phyloP scores from a whole-genome alignment of 2,797 vertebrate species.

The Anabas testudineus region DNA sequence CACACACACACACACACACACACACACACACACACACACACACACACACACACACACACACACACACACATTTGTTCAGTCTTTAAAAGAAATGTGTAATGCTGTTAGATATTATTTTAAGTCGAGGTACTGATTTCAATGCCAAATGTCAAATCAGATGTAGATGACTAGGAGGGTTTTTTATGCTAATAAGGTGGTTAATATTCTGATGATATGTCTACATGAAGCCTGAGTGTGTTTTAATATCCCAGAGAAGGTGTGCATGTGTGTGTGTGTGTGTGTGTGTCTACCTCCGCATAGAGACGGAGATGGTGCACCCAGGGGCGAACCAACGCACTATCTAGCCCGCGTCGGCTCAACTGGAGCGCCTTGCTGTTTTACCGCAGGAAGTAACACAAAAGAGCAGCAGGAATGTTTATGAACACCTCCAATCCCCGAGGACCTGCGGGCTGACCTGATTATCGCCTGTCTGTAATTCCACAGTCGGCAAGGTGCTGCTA shows the following conservation, averaged over 20 bases:
- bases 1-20: conserved; percentile 31
- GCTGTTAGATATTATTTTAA: conserved; percentile 86
- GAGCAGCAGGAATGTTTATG: conserved; percentile 85
- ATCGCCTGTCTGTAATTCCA: conserved; percentile 87
- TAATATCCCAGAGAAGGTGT: conserved; percentile 81
- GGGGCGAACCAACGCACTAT: conserved; percentile 66
- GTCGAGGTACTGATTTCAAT: conserved; percentile 82
- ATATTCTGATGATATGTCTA: conserved; percentile 86
- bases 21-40: conserved; percentile 31
- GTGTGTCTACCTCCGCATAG: conserved; percentile 60
- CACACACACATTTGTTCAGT: conserved; percentile 59
- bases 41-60: conserved; percentile 23
- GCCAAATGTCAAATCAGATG: conserved; percentile 86
- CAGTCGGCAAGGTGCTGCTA: conserved; percentile 82
- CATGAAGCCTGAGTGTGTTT: conserved; percentile 77
- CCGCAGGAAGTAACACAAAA: conserved; percentile 85
- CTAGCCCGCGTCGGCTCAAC: conserved; percentile 71
- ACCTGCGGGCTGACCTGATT: conserved; percentile 86
- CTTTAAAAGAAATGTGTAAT: conserved; percentile 83
- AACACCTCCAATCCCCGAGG: conserved; percentile 84
- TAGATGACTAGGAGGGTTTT: conserved; percentile 84
- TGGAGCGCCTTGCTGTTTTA: conserved; percentile 80
- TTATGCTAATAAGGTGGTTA: conserved; percentile 86
- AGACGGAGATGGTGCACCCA: conserved; percentile 76
- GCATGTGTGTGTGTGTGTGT: conserved; percentile 50